Base-by-base conservation (phyloP, 2,888 invertebrate species). In the Mechanitis mazaeus region DNA sequence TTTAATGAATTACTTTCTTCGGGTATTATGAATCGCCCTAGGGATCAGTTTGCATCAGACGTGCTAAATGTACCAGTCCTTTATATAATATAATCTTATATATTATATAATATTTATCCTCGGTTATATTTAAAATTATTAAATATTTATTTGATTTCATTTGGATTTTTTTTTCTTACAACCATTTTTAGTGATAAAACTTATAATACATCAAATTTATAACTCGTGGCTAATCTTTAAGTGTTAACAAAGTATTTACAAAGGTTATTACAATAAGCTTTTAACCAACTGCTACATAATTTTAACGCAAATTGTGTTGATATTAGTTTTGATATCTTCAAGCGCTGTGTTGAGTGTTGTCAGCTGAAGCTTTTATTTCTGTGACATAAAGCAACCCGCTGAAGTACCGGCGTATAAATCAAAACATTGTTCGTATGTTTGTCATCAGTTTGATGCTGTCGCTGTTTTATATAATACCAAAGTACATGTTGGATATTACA, bases 1-100 rank as follows among this genome's bases (percentile, higher is more conserved):
- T 68, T 69, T 69, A 74, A 75, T 72, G 67, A 69, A 65, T 68
- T 63, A 71, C 75, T 74, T 73, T 75, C 75, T 70, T 73, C 58
- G 63, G 61, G 47, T 61, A 67, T 67, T 65, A 64, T 56, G 61
- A 47, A 64, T 60, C 56, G 55, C 67, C 63, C 67, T 58, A 31
- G 33, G 46, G 61, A 55, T 9, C 38, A 58, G 31, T 38, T 59
- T 42, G n/a, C 33, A 33, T 28, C 33, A 45, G 42, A 35, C 20
- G n/a, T 58, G 38, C 2, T 20, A 58, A 47, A 45, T 20, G 7
- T 35, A n/a, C 20, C 33, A 47, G 7, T 9, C 28, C 9, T 31
- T 50, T 9, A 31, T 31, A 28, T 7, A 31, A 50, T 50, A 11
- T 7, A n/a, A 46, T 46, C 5, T 47, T 1, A 6, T 6, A 38